These are phyloP conservation scores for Hypselothyrea guttata DNA, from an alignment of 2,888 invertebrate genomes.

Conservation along the genomic window DNA sequence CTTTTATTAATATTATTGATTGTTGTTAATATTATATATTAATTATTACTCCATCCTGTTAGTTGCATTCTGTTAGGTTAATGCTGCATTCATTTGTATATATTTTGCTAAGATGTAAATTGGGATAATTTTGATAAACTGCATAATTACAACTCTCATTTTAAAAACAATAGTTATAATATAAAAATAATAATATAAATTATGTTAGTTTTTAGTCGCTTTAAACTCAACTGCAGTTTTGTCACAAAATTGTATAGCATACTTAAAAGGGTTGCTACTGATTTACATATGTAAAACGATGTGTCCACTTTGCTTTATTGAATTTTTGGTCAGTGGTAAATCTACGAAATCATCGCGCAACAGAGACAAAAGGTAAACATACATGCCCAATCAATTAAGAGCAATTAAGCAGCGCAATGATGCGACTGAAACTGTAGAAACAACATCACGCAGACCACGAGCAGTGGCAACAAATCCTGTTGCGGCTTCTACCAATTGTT, in stretches of 20 bases:
- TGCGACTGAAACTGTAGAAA: slow-evolving; percentile 23
- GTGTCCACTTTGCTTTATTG: slow-evolving; percentile 55
- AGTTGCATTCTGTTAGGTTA: too few species aligned
- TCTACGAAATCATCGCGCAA: slow-evolving; percentile 48
- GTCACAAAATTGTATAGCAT: slow-evolving; percentile 16
- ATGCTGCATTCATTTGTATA: too few species aligned
- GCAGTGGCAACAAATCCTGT: slow-evolving; percentile 1
- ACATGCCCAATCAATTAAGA: slow-evolving; percentile 57
- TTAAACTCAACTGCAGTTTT: neutral
- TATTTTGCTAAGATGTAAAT: too few species aligned
- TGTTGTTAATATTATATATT: too few species aligned
- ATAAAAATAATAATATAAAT: too few species aligned
- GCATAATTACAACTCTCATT: too few species aligned
- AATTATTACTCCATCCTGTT: too few species aligned
- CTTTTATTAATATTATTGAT: too few species aligned
- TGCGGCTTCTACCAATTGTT: neutral
- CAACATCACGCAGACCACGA: slow-evolving; percentile 25
- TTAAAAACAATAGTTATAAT: too few species aligned
- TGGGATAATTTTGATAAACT: too few species aligned
- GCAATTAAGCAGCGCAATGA: slow-evolving; percentile 58
- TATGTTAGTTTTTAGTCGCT: too few species aligned
- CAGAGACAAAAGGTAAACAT: slow-evolving; percentile 14
- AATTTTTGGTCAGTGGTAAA: slow-evolving; percentile 60
- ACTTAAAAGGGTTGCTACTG: slow-evolving; percentile 22
- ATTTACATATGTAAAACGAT: slow-evolving; percentile 15